A percentile compares a stretch with the other conserved stretches of the same genome.
Conservation (phyloP, 2,113 vertebrate species). For the Serilophus lunatus region DNA sequence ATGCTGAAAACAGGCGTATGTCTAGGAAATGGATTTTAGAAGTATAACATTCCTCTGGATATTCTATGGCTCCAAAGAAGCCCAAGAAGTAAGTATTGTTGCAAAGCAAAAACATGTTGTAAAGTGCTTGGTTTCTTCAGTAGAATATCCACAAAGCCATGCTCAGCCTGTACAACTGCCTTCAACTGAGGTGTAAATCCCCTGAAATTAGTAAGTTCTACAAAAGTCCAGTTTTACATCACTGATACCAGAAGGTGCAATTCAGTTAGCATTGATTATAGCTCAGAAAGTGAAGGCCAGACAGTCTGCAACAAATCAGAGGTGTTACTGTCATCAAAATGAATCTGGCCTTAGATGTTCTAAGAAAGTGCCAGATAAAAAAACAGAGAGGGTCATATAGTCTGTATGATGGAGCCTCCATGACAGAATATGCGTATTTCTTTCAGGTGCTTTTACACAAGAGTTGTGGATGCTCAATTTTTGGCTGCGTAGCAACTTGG, state of each 20-base stretch:
- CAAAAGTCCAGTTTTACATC: neutral
- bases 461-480: neutral
- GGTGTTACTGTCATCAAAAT: neutral
- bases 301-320: neutral
- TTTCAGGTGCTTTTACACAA: neutral
- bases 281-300: neutral
- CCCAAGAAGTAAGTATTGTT: neutral
- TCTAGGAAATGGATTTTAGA: neutral
- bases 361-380: neutral
- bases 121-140: neutral
- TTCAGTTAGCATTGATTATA: neutral
- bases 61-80: neutral
- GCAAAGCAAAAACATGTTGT: neutral
- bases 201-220: neutral
- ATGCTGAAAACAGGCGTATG: neutral
- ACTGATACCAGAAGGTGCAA: neutral
- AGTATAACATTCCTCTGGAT: neutral
- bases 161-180: neutral
- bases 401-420: neutral
- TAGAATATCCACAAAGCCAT: neutral
- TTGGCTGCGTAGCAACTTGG: conserved; percentile 25
- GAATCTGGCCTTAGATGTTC: neutral
- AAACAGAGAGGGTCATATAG: neutral
- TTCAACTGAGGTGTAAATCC: neutral
- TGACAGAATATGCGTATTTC: neutral